Percentiles rank a stretch among this genome's conserved stretches.
Evolutionary conservation across 2,113 vertebrate species (phyloP).

Genomic region (Empidonax alnorum): DNA sequence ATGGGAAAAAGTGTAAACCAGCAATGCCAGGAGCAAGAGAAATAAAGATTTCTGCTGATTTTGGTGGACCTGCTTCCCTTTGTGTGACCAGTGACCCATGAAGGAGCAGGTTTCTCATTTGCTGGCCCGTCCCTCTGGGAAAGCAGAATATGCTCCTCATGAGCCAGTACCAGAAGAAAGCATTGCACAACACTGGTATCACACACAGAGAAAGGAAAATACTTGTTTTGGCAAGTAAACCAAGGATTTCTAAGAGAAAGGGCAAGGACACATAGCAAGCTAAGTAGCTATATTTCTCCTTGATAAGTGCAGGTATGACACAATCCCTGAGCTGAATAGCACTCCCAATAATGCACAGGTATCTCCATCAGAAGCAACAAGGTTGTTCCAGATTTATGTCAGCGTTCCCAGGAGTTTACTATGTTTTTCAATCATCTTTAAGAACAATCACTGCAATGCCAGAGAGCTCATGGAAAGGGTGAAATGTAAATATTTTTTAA

Average conservation of each 20-base stretch:
- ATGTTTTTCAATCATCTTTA: neutral
- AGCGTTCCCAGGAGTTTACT: neutral
- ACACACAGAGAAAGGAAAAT: neutral
- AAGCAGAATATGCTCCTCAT: neutral
- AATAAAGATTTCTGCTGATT: neutral
- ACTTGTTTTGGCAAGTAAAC: neutral
- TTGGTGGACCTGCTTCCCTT: neutral
- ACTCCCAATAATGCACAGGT: neutral
- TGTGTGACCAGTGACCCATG: neutral
- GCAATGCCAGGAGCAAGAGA: neutral
- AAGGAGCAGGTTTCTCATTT: neutral
- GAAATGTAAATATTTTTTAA: slow-evolving; percentile 37
- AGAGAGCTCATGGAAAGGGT: neutral
- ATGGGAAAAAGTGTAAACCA: neutral
- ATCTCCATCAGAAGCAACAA: neutral
- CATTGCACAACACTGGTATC: neutral
- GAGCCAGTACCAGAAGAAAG: neutral
- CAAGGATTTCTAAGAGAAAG: neutral
- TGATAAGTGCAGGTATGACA: neutral
- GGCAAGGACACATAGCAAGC: neutral
- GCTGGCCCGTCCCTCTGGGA: neutral
- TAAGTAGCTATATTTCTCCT: neutral
- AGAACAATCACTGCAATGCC: neutral
- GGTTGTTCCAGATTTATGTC: slow-evolving; percentile 12
- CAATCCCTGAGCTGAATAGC: neutral